Evolutionary conservation across 2,888 invertebrate genomes (phyloP).

Genomic region (Deroplatys truncata): DNA sequence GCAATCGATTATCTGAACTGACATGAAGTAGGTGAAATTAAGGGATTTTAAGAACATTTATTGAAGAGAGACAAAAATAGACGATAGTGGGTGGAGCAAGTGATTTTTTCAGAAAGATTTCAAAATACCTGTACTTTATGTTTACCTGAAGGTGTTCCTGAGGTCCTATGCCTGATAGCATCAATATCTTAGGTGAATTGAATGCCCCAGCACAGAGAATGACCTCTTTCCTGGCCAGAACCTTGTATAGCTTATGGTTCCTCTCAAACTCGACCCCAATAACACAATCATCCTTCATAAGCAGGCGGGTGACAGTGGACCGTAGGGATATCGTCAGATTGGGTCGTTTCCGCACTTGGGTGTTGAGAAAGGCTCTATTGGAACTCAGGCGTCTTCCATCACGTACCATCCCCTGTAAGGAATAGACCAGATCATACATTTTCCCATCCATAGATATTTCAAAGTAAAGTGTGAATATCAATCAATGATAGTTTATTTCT

Average conservation of each 20-base stretch:
- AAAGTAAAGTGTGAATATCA: no score
- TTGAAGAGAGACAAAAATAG: no score
- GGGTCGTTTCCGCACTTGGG: conserved; percentile 69
- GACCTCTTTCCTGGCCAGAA: conserved; percentile 73
- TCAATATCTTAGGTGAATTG: neutral
- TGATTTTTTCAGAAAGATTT: no score
- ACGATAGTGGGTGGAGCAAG: no score
- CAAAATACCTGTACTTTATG: no score
- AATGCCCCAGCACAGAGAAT: conserved; percentile 62
- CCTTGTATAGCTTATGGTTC: conserved; percentile 49
- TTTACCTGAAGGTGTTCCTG: neutral
- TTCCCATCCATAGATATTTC: no score
- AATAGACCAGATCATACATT: no score
- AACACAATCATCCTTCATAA: conserved; percentile 42
- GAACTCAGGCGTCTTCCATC: conserved; percentile 83
- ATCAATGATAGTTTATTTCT: no score
- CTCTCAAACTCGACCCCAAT: conserved; percentile 71
- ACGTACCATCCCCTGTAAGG: conserved; percentile 71
- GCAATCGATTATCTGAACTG: no score
- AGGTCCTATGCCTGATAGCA: conserved; percentile 13
- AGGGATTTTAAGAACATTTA: no score
- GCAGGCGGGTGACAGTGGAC: conserved; percentile 62
- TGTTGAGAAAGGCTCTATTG: conserved; percentile 80
- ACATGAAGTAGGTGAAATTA: no score
- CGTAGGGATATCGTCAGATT: conserved; percentile 64